Base-by-base conservation (phyloP, 2,888 invertebrate species). In the Agrilus mali region DNA sequence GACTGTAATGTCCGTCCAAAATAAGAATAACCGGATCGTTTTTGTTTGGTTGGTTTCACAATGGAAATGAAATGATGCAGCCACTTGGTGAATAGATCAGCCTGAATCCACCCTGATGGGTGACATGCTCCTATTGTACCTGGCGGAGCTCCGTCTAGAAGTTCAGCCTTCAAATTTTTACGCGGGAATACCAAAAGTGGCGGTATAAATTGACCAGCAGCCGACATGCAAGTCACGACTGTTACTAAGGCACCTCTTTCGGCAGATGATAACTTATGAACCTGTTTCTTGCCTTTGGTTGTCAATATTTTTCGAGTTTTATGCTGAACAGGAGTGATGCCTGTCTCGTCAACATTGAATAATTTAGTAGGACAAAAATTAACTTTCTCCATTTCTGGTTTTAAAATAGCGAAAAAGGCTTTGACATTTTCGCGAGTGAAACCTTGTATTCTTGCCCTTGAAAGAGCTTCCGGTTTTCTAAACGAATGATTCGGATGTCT, bases 41-140 rank as follows among this genome's bases (percentile, higher is more conserved):
- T 38, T 40, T 40, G 13, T n/a, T n/a, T n/a, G n/a, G 49, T 34
- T 38, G 38, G 43, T 38, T 43, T 45, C 12, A 40, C 31, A 36
- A 32, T 33, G 32, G 33, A 33, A 15, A 46, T 31, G 38, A 51
- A 50, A 49, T 61, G 55, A 27, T 47, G 36, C 36, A 62, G 52
- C 60, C 59, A 60, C 34, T 56, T 45, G 12, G 52, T 50, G 50
- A 55, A 60, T n/a, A 53, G 47, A 15, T 52, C 40, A 33, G 49
- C 41, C 47, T 55, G 57, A 15, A 61, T 54, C 56, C 58, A 61
- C 36, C 60, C 60, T 33, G 56, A 59, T 41, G 48, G 48, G 41
- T 60, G 58, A 47, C 50, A 52, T 33, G 45, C 48, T 27, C 38
- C 51, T 8, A 57, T 49, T 14, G 55, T 39, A 32, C 53, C 54